Base-by-base conservation (phyloP, 2,888 invertebrate genomes). In the Lochmaea capreae region DNA sequence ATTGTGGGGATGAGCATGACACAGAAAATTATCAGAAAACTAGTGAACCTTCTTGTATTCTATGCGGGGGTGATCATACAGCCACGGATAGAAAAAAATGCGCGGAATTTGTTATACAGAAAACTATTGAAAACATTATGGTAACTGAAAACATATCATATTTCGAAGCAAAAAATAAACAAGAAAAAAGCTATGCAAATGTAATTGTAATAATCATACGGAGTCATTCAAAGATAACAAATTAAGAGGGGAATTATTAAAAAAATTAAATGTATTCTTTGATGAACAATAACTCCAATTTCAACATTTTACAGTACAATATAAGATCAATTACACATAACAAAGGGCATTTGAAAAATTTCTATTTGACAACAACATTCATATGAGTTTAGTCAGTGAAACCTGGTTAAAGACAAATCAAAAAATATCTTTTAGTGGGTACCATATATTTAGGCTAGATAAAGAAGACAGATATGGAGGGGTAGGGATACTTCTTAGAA, bases 131-230 rank as follows among this genome's bases (percentile, higher is more conserved):
- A 14, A 11, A 61, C 14, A 5, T 63, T 3, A 65, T 65, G 49
- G 49, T 22, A 12, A 65, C 46, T 33, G 66, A 66, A 66, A 66
- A 66, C 10, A 54, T 66, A 9, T 22, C 49, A 22, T 65, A 66
- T 22, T 8, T 39, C 3, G 66, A 66, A 54, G 66, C 66, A 33
- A 54, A 54, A 52, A 16, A 54, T 3, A 66, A 66, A 54, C n/a
- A 66, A 6, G 54, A 54, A 52, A 46, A 26, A 52, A 66, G 54
- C 10, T 49, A 65, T 49, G 18, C 52, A 14, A 46, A 10, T 1
- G 11, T 49, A 52, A 52, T 9, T n/a, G n/a, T 9, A 66, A 66
- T 52, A 66, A 66, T 66, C 52, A 66, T n/a, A 33, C 9, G 3
- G 22, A 43, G 6, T 6, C 11, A 42, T n/a, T 9, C 2, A 62